Conservation (phyloP, 1,140 invertebrate genomes). For the Aphis craccivora region DNA sequence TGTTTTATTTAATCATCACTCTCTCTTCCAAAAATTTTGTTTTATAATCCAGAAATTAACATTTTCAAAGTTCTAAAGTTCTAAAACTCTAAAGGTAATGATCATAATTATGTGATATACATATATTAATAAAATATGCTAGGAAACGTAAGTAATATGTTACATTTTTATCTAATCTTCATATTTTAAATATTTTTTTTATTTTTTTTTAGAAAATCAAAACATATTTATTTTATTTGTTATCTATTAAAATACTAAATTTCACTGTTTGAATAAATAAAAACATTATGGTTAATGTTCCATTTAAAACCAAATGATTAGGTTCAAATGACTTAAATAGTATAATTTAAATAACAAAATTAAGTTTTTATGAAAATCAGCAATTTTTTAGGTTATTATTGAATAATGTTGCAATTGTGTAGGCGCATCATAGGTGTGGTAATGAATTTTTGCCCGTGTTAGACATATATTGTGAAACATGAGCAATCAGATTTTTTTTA, state of each 20-base stretch:
- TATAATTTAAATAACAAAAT: neutral
- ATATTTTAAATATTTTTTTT: neutral
- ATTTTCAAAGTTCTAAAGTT: neutral
- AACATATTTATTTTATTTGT: neutral
- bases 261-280: neutral
- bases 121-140: neutral
- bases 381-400: neutral
- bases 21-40: neutral
- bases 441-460: neutral
- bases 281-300: neutral
- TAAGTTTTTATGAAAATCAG: neutral
- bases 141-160: neutral
- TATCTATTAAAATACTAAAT: neutral
- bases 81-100: neutral
- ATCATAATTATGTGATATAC: neutral
- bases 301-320: neutral
- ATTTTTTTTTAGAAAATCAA: neutral
- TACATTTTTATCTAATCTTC: neutral
- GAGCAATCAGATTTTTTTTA: neutral
- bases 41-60: neutral
- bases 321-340: neutral
- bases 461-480: neutral
- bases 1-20: conserved; percentile 22
- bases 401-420: neutral
- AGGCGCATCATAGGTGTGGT: neutral